These are phyloP conservation scores for Girardinus metallicus DNA, from an alignment of 2,797 vertebrate genomes.

Conservation along the genomic window DNA sequence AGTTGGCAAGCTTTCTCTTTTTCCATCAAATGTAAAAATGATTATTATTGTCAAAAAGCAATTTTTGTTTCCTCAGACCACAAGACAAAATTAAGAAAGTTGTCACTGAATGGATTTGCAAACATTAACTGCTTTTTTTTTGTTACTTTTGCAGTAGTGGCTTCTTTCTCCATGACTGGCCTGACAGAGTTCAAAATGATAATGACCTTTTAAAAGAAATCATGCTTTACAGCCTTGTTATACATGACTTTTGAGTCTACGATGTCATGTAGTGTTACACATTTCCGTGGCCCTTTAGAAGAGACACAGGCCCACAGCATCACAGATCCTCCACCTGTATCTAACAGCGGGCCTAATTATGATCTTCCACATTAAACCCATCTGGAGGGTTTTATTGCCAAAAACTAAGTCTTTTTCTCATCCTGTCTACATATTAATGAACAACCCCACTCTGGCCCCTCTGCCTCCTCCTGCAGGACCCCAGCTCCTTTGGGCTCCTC, in stretches of 20 bases:
- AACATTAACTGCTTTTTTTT: neutral
- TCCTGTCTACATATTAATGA: slow-evolving; percentile 41
- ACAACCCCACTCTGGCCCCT: slow-evolving; percentile 14
- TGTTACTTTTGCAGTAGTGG: neutral
- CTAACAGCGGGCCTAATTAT: neutral
- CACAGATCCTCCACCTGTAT: neutral
- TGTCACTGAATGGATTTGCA: neutral
- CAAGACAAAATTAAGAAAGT: neutral
- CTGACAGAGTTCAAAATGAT: neutral
- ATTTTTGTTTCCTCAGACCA: neutral
- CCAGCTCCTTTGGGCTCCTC: slow-evolving; percentile 87
- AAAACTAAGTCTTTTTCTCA: neutral
- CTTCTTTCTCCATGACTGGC: neutral
- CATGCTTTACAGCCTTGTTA: neutral
- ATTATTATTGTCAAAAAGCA: neutral
- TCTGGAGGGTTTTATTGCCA: neutral
- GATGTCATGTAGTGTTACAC: neutral
- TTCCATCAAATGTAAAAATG: neutral
- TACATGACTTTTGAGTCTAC: neutral
- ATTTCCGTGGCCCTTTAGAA: neutral
- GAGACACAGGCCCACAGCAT: neutral
- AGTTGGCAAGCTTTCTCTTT: neutral
- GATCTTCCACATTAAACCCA: neutral
- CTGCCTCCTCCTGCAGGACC: slow-evolving; percentile 43
- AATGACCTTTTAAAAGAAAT: neutral